Base-by-base conservation (phyloP, 1,140 invertebrate genomes). In the Sitobion miscanthi region DNA sequence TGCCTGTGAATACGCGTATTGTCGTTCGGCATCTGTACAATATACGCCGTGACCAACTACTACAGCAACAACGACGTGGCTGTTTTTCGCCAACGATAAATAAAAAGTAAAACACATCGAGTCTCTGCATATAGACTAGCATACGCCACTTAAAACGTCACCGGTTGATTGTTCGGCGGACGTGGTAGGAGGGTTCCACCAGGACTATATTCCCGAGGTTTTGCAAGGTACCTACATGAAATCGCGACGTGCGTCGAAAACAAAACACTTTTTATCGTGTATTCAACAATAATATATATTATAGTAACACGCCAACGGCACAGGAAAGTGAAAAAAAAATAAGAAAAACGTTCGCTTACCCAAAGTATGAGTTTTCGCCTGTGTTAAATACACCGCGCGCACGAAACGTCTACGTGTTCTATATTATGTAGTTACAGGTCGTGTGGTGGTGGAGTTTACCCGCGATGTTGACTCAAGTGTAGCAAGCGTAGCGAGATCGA, bases 201-300 rank as follows among this genome's bases (percentile, higher is more conserved):
- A 30, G 62, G 62, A 77, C 62, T 77, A 42, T 42, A 17, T 17
- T 77, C 62, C 17, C 14, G 30, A 77, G 62, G n/a, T 77, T 77
- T 30, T 77, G n/a, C 14, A 14, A 77, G 30, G 62, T 85, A 85
- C 38, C 38, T 38, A 38, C 83, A 21, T 11, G 38, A 45, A 30
- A 45, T 30, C 21, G 83, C 23, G 83, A 85, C 83, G 83, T 85
- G 83, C 38, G 83, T 25, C 83, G 38, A 45, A 85, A 45, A 85
- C 83, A 23, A 85, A 85, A 45, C 23, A 25, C 21, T 85, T 23
- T 42, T 85, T 77, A 77, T 77, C n/a, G 62, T 77, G 14, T 77
- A n/a, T 77, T n/a, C n/a, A 77, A 77, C 62, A n/a, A 77, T 77
- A n/a, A 85, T 42, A 45, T 85, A 85, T 85, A 45, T 85, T 42